These are phyloP conservation scores for Hydropsyche betteni DNA, from an alignment of 2,888 invertebrate species.

Conservation along the genomic window DNA sequence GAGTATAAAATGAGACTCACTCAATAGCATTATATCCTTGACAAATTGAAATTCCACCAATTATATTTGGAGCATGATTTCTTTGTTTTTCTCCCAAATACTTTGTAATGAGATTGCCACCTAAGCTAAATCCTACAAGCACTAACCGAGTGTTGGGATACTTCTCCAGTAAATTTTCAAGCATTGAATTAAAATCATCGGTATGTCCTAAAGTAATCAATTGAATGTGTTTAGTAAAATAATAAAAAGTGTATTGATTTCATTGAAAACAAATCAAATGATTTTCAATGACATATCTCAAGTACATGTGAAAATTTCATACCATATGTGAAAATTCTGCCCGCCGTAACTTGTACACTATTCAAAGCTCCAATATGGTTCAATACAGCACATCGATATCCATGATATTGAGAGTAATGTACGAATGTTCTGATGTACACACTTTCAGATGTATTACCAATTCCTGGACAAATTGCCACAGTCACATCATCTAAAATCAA, in stretches of 20 bases:
- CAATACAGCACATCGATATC: slow-evolving; percentile 90
- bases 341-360: slow-evolving; percentile 85
- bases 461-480: slow-evolving; percentile 89
- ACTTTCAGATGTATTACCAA: slow-evolving; percentile 94
- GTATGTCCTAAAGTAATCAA: slow-evolving; percentile 76
- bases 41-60: slow-evolving; percentile 91
- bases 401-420: slow-evolving; percentile 89
- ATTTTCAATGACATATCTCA: background rate
- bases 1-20: slow-evolving; percentile 67
- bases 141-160: slow-evolving; percentile 82
- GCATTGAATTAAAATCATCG: slow-evolving; percentile 86
- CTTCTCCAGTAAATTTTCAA: slow-evolving; percentile 75
- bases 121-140: slow-evolving; percentile 91
- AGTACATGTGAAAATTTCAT: slow-evolving; percentile 17
- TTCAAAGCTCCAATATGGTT: slow-evolving; percentile 93
- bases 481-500: slow-evolving; percentile 80
- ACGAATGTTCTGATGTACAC: slow-evolving; percentile 94
- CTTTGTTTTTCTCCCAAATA: slow-evolving; percentile 83
- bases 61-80: slow-evolving; percentile 73
- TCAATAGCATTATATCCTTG: slow-evolving; percentile 93
- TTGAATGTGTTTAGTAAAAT: slow-evolving; percentile 43
- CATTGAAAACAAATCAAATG: slow-evolving; percentile 1
- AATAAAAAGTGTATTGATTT: slow-evolving; percentile 31
- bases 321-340: slow-evolving; percentile 94
- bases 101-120: slow-evolving; percentile 92